phyloP scores from a whole-genome alignment of 2,797 vertebrate genomes.

The Sebastes trivittatus region DNA sequence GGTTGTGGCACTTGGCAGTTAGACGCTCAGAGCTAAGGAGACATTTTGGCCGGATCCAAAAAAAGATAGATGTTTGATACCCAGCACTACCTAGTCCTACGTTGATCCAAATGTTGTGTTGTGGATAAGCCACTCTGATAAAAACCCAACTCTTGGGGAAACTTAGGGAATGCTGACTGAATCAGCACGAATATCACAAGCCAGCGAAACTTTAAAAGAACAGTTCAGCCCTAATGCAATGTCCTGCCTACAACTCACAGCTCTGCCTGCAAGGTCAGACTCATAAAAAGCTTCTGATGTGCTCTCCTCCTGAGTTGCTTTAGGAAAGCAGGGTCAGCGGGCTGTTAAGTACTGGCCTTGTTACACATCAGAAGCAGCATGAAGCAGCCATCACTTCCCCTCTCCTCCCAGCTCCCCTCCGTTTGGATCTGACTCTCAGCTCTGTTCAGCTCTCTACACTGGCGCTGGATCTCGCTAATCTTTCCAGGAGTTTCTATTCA shows the following conservation, averaged over 20 bases:
- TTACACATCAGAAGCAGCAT: slow-evolving; percentile 43
- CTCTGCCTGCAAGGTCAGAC: not conserved
- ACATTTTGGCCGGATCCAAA: not conserved
- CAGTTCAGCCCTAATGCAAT: not conserved
- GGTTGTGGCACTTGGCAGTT: not conserved
- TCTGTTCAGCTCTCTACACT: slow-evolving; percentile 44
- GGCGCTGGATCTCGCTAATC: slow-evolving; percentile 56
- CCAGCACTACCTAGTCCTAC: not conserved
- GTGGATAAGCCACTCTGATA: not conserved
- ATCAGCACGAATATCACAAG: not conserved
- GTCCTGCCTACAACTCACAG: not conserved
- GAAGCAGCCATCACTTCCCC: slow-evolving; percentile 38
- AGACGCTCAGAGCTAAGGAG: too few species aligned
- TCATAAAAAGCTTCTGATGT: not conserved
- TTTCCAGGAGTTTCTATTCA: slow-evolving; percentile 69
- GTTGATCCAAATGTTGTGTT: too few species aligned
- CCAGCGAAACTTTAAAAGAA: not conserved
- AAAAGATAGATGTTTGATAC: not conserved
- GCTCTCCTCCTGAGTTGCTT: slow-evolving; percentile 28
- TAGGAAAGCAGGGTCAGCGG: not conserved
- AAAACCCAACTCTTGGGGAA: not conserved
- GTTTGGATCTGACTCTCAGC: slow-evolving; percentile 15
- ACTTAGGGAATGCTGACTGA: not conserved
- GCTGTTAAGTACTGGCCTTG: slow-evolving; percentile 25
- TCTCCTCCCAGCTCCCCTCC: slow-evolving; percentile 29